Conservation (phyloP, 1,140 invertebrate species). For the Papilio machaon region DNA sequence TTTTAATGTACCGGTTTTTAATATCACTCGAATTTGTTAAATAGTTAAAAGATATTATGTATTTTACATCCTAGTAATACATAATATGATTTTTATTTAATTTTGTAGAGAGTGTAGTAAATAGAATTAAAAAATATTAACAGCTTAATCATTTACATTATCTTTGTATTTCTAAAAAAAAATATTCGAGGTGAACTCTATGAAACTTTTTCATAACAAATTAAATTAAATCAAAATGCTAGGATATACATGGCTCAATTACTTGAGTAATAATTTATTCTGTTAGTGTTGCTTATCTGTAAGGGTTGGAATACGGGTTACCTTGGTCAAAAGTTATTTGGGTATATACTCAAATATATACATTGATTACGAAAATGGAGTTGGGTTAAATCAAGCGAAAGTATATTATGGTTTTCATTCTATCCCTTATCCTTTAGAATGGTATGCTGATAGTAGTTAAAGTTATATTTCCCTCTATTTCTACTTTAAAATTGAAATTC, state of each 20-base stretch:
- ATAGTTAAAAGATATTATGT: no score
- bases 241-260: conserved; percentile 3
- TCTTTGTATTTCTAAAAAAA: not conserved
- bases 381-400: not conserved
- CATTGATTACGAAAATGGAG: conserved; percentile 13
- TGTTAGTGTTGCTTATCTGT: conserved; percentile 18
- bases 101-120: no score
- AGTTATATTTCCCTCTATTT: not conserved
- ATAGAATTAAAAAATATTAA: no score
- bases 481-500: not conserved
- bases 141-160: no score
- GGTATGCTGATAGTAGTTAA: not conserved
- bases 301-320: not conserved
- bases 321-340: conserved; percentile 14
- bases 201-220: not conserved
- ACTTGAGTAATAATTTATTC: conserved; percentile 7
- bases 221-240: conserved; percentile 6
- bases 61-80: not conserved
- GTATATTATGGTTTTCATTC: not conserved
- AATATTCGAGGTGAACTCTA: not conserved
- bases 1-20: not conserved
- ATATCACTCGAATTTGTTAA: not conserved
- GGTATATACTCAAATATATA: no score
- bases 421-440: not conserved
- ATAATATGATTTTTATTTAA: no score